Evolutionary conservation across 2,113 vertebrate genomes (phyloP).

Genomic region (Onychostoma macrolepis): DNA sequence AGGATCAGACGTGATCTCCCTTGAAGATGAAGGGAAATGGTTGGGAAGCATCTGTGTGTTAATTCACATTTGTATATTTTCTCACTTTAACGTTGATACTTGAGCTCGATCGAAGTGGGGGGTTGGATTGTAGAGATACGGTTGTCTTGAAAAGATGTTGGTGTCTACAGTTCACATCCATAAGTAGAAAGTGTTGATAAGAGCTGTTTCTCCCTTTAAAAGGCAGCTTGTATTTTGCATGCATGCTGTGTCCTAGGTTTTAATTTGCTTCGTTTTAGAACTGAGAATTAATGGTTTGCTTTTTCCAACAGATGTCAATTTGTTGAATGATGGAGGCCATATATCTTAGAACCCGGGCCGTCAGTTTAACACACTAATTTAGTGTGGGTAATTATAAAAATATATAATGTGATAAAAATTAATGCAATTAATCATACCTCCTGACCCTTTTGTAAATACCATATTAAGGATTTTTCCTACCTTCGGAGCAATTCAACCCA

Average conservation of each 20-base stretch:
- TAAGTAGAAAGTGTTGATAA: not conserved
- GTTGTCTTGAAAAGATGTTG: constrained; percentile 21
- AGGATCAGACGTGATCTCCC: not conserved
- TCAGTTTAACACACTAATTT: not conserved
- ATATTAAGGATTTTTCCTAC: no score
- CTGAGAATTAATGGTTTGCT: not conserved
- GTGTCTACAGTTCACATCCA: constrained; percentile 19
- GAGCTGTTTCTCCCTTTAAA: constrained; percentile 11
- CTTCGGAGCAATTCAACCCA: not conserved
- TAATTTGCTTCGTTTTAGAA: not conserved
- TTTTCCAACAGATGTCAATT: not conserved
- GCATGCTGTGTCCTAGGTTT: not conserved
- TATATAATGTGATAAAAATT: not conserved
- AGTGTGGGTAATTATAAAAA: constrained; percentile 13
- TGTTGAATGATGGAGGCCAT: not conserved
- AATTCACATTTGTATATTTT: not conserved
- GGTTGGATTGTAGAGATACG: not conserved
- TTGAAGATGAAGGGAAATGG: not conserved
- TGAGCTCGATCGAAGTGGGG: not conserved
- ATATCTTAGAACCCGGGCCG: not conserved
- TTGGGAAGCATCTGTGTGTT: not conserved
- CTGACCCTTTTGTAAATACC: not conserved
- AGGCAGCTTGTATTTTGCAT: constrained; percentile 11
- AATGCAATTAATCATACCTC: not conserved
- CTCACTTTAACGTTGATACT: not conserved